Base-by-base conservation (phyloP, 2,888 invertebrate species). In the Liopterus haemorrhoidalis region DNA sequence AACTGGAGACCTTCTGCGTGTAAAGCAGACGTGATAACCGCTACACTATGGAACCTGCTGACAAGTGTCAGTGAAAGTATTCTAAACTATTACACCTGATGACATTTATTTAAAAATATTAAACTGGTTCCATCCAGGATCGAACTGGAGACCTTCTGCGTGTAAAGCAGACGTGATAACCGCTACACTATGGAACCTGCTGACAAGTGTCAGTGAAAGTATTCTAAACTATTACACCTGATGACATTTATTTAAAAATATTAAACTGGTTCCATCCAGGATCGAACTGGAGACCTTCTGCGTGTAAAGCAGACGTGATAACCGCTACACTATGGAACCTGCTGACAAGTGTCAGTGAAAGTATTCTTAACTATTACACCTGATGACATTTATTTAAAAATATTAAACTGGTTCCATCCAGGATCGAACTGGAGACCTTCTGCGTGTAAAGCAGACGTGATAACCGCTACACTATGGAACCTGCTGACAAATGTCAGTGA, bases 1-100 rank as follows among this genome's bases (percentile, higher is more conserved):
- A 46, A 46, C 46, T 41, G 46, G 46, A 41, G 46, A 46, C 46
- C 46, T 46, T 46, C 46, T 46, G 46, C 46, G 46, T 46, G 46
- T 46, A 46, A 46, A 46, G 46, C 46, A 46, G 46, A 46, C 46
- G 46, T 46, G 46, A 46, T 46, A 46, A 46, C 46, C 46, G 46
- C 46, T 46, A 46, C 46, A 46, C 46, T 46, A 46, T 46, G 46
- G 46, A 46, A 46, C 46, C 46, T 25, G 25, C 12, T 5, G 4
- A 25, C 25, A n/a, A n/a, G n/a, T n/a, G n/a, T n/a, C n/a, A n/a
- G n/a, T n/a, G n/a, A n/a, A n/a, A n/a, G n/a, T n/a, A n/a, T n/a
- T n/a, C n/a, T n/a, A n/a, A n/a, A n/a, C n/a, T n/a, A n/a, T n/a
- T n/a, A n/a, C n/a, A n/a, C n/a, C n/a, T n/a, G n/a, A n/a, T n/a